Evolutionary conservation across 2,113 vertebrate genomes (phyloP).

Genomic region (Strix uralensis): DNA sequence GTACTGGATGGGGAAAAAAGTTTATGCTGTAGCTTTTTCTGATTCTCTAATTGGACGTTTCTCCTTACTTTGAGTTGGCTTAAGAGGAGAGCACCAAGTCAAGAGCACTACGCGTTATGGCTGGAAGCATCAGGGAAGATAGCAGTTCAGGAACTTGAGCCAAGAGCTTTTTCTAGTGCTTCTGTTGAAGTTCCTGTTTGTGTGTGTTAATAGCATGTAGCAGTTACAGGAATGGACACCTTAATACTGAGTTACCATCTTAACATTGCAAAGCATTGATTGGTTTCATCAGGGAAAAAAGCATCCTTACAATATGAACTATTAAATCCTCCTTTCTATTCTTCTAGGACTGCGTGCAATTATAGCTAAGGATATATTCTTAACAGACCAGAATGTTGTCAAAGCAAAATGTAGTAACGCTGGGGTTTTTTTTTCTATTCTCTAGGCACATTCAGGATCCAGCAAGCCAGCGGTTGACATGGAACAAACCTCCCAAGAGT

Average conservation of each 20-base stretch:
- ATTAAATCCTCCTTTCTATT: not conserved
- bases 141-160: not conserved
- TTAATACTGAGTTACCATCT: not conserved
- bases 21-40: not conserved
- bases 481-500: constrained; percentile 98
- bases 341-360: accelerated
- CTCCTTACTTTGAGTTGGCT: not conserved
- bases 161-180: not conserved
- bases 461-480: constrained; percentile 93
- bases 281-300: not conserved
- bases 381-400: not conserved
- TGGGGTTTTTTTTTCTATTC: not conserved
- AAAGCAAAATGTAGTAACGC: accelerated
- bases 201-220: not conserved
- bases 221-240: not conserved
- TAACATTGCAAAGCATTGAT: accelerated
- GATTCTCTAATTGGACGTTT: not conserved
- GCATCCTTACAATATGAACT: accelerated
- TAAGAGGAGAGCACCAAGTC: not conserved
- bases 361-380: not conserved
- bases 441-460: constrained; percentile 98
- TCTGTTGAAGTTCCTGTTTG: not conserved
- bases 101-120: too few species aligned
- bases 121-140: not conserved
- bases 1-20: too few species aligned